Conservation (phyloP, 2,113 vertebrate genomes). For the Willisornis vidua region DNA sequence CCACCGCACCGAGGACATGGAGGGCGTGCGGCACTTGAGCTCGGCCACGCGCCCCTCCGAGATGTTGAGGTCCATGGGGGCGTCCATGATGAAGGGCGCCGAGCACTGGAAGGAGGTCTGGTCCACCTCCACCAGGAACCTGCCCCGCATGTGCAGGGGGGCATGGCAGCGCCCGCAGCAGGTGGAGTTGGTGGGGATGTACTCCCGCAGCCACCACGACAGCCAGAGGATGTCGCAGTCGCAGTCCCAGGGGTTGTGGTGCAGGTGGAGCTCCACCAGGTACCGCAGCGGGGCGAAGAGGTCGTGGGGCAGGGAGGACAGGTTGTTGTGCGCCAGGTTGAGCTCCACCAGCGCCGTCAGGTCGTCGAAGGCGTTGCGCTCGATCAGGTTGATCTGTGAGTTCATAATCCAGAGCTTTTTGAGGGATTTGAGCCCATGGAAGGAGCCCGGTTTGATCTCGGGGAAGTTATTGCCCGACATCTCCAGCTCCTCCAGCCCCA, state of each 20-base stretch:
- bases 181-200: conserved; percentile 96
- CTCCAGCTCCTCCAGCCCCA: conserved; percentile 95
- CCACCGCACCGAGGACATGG: conserved; percentile 96
- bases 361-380: conserved; percentile 97
- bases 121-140: conserved; percentile 95
- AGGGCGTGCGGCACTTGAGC: conserved; percentile 91
- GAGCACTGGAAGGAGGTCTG: conserved; percentile 93
- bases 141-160: conserved; percentile 89
- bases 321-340: conserved; percentile 98
- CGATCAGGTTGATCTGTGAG: conserved; percentile 90
- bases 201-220: conserved; percentile 94
- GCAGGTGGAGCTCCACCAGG: conserved; percentile 94
- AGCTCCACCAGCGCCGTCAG: conserved; percentile 94
- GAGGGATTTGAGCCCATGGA: conserved; percentile 90
- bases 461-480: conserved; percentile 98
- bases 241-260: conserved; percentile 98
- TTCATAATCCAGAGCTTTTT: conserved; percentile 99
- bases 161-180: conserved; percentile 97
- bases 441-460: conserved; percentile 88
- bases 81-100: conserved; percentile 93
- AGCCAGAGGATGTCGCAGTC: conserved; percentile 98
- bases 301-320: conserved; percentile 95
- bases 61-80: conserved; percentile 93
- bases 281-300: conserved; percentile 94
- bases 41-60: conserved; percentile 93